These are phyloP conservation scores for Donacobius atricapilla DNA, from an alignment of 2,113 vertebrate species.

Conservation along the genomic window DNA sequence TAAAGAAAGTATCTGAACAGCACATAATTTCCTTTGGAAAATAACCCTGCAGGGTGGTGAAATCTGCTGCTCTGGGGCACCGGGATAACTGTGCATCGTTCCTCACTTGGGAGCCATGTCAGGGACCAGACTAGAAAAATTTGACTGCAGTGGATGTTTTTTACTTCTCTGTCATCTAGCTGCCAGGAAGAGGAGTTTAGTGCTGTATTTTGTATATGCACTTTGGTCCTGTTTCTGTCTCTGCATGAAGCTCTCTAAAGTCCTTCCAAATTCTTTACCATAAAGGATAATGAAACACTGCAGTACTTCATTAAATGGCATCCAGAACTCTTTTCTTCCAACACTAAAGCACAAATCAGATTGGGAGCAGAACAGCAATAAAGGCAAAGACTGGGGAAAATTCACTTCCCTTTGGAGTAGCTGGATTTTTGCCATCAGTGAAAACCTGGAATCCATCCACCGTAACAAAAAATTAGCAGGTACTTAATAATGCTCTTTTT, in stretches of 20 bases:
- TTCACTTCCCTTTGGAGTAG: background rate
- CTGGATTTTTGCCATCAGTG: background rate
- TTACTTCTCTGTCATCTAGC: background rate
- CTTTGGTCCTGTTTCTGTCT: background rate
- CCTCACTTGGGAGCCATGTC: background rate
- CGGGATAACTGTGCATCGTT: fast-evolving
- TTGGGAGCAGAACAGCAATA: background rate
- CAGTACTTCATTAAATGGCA: background rate
- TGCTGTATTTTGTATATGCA: background rate
- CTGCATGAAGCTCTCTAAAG: background rate
- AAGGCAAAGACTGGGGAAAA: background rate
- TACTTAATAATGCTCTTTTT: background rate
- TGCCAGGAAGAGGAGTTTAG: background rate
- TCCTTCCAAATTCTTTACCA: conserved; percentile 38
- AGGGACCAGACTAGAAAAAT: background rate
- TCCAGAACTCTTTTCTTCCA: background rate
- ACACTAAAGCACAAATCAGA: background rate
- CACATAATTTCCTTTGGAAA: background rate
- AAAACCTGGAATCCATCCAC: background rate
- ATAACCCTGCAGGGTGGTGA: background rate
- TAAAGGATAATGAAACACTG: conserved; percentile 25
- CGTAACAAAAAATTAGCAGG: background rate
- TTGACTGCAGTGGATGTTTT: background rate
- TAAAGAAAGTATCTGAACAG: background rate
- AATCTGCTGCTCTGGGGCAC: background rate